Percentiles rank a stretch among this genome's conserved stretches.
These are phyloP conservation scores for Falcunculus frontatus DNA, from an alignment of 2,113 vertebrate species.

Conservation along the genomic window DNA sequence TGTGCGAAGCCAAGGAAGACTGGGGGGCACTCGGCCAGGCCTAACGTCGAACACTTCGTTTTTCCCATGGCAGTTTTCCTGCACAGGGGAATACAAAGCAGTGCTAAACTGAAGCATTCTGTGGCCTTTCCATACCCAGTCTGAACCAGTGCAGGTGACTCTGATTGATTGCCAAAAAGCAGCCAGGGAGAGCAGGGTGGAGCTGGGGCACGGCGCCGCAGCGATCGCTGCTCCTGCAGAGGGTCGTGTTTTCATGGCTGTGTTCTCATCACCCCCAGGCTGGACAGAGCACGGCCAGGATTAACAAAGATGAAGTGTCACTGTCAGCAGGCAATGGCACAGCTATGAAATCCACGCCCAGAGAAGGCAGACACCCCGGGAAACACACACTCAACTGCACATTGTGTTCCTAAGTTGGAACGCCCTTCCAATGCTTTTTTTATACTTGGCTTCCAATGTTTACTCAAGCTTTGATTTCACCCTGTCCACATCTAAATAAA, in stretches of 20 bases:
- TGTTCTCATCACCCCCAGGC: background rate
- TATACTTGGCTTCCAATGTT: background rate
- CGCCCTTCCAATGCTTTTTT: background rate
- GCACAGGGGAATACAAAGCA: background rate
- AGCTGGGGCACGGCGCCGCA: background rate
- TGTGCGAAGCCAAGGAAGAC: background rate
- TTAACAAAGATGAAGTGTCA: background rate
- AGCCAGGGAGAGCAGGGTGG: background rate
- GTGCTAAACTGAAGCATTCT: no score
- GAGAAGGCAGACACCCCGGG: background rate
- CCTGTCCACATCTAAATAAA: background rate
- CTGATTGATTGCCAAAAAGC: accelerated
- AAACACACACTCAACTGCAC: background rate
- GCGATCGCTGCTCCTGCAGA: background rate
- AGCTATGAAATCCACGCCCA: background rate
- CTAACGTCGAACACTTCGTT: background rate
- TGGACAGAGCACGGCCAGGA: background rate
- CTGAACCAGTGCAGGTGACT: background rate
- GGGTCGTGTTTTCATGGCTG: background rate
- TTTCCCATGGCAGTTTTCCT: background rate
- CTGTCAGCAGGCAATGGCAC: background rate
- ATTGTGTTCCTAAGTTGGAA: background rate
- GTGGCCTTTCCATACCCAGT: no score
- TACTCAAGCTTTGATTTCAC: background rate
- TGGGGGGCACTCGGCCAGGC: background rate